Percentiles rank a stretch among this genome's conserved stretches.
Conservation (phyloP, 2,113 vertebrate species). For the Copsychus sechellarum region DNA sequence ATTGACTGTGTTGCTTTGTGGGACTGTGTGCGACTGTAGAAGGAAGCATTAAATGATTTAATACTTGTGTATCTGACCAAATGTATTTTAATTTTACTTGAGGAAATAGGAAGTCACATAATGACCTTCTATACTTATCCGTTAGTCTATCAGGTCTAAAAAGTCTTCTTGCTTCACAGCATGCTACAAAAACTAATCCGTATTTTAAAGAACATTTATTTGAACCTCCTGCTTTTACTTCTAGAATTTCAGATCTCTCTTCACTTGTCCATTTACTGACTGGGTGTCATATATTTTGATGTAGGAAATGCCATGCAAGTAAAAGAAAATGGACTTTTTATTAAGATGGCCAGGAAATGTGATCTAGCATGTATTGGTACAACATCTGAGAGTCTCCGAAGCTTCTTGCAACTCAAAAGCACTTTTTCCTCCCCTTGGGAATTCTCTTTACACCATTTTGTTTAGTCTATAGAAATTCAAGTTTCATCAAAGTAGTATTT, state of each 20-base stretch:
- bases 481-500: conserved; percentile 74
- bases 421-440: conserved; percentile 31
- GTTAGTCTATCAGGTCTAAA: background rate
- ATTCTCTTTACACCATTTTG: conserved; percentile 57
- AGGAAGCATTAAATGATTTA: background rate
- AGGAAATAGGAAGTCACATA: background rate
- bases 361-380: conserved; percentile 10
- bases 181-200: background rate
- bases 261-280: background rate
- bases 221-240: background rate
- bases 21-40: background rate
- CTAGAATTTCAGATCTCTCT: background rate
- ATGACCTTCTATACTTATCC: background rate
- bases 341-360: conserved; percentile 28
- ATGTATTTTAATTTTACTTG: background rate
- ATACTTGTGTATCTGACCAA: background rate
- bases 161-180: background rate
- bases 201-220: background rate
- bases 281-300: conserved; percentile 4
- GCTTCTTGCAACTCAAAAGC: conserved; percentile 32
- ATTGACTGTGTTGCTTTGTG: background rate
- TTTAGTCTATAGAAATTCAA: conserved; percentile 67
- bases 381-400: conserved; percentile 55
- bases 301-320: background rate
- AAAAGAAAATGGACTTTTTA: conserved; percentile 26